Conservation (phyloP, 2,797 vertebrate species). For the Chromis chromis region DNA sequence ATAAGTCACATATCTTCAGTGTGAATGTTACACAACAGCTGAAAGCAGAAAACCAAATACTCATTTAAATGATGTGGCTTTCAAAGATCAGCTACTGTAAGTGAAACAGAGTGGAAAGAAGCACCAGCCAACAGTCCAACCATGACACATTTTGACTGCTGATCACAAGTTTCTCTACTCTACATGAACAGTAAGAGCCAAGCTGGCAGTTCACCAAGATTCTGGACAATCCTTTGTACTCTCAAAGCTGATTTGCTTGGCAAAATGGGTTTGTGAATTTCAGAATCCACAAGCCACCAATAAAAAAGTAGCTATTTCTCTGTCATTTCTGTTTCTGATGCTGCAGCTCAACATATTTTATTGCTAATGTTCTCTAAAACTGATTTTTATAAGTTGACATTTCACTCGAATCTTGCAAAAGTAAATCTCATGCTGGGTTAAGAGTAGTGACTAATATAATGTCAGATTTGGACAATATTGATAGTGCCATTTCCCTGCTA, state of each 20-base stretch:
- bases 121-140: slow-evolving; percentile 29
- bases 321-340: background rate
- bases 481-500: slow-evolving; percentile 22
- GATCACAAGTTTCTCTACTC: slow-evolving; percentile 63
- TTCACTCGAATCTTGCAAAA: slow-evolving; percentile 34
- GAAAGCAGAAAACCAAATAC: slow-evolving; percentile 5
- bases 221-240: slow-evolving; percentile 49
- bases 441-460: slow-evolving; percentile 30
- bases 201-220: slow-evolving; percentile 37
- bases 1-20: slow-evolving; percentile 24
- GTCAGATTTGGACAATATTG: slow-evolving; percentile 13
- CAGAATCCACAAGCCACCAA: slow-evolving; percentile 4
- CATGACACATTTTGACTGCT: slow-evolving; percentile 51
- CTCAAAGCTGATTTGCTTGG: slow-evolving; percentile 16
- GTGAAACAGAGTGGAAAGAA: slow-evolving; percentile 28
- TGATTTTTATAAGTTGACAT: slow-evolving; percentile 27
- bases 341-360: slow-evolving; percentile 11
- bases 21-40: slow-evolving; percentile 38
- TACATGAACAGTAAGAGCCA: slow-evolving; percentile 42
- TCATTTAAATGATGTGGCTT: slow-evolving; percentile 1
- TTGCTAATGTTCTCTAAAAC: background rate
- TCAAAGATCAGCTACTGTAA: slow-evolving; percentile 16
- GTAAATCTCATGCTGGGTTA: slow-evolving; percentile 9
- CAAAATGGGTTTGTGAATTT: background rate
- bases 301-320: background rate